Conservation (phyloP, 2,113 vertebrate genomes). For the Bettongia penicillata region DNA sequence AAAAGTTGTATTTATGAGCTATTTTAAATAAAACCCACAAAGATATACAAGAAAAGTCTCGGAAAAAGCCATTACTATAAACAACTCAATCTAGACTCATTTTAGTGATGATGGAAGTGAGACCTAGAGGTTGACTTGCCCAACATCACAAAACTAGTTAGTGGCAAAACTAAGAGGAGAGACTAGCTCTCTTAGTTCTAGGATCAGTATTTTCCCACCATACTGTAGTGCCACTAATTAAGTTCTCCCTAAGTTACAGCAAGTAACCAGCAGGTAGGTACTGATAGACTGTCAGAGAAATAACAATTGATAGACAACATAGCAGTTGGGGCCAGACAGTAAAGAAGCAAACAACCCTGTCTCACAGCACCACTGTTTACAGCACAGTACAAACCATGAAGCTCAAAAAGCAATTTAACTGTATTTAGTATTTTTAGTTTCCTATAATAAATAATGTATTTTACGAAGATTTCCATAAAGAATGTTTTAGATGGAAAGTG, state of each 20-base stretch:
- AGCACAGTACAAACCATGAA: too few species aligned
- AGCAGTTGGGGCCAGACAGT: neutral
- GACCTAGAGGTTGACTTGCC: neutral
- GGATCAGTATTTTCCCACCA: neutral
- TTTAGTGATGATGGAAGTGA: slow-evolving; percentile 17
- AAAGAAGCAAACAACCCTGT: too few species aligned
- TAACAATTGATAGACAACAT: neutral
- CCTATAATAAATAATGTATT: too few species aligned
- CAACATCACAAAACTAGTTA: slow-evolving; percentile 4
- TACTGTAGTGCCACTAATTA: neutral
- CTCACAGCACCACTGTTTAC: too few species aligned
- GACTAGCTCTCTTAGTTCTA: slow-evolving; percentile 33
- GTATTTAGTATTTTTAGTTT: too few species aligned
- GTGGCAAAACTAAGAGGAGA: slow-evolving; percentile 43
- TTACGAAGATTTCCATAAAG: too few species aligned
- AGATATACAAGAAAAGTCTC: neutral
- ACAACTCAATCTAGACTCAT: slow-evolving; percentile 29
- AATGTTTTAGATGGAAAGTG: neutral
- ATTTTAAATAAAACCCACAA: neutral
- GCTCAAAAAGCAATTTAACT: too few species aligned
- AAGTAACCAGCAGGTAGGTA: slow-evolving; percentile 6
- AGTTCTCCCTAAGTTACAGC: neutral
- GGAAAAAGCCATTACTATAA: neutral
- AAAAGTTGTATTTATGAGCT: neutral
- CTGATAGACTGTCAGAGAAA: slow-evolving; percentile 1